Evolutionary conservation across 2,797 vertebrate species (phyloP).

Genomic region (Lepidocolaptes lacrymiger): DNA sequence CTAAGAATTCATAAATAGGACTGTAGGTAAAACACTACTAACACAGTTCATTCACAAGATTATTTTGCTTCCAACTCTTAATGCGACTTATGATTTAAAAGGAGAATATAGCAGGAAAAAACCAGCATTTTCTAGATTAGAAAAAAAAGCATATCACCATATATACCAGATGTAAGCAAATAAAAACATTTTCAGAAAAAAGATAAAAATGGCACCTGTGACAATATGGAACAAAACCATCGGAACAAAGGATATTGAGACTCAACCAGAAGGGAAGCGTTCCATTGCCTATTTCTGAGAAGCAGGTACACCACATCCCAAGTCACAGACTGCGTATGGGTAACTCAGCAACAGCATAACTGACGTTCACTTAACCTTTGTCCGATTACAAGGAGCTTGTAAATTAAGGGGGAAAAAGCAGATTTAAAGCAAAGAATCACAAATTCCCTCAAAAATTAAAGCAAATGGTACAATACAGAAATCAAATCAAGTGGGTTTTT

Average conservation of each 20-base stretch:
- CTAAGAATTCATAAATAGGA: neutral
- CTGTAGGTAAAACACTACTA: neutral
- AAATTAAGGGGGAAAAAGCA: neutral
- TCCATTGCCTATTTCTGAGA: neutral
- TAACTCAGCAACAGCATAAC: neutral
- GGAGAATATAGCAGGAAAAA: neutral
- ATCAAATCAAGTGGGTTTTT: neutral
- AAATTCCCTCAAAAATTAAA: neutral
- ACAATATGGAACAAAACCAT: neutral
- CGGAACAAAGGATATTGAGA: neutral
- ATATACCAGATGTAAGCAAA: neutral
- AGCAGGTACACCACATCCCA: neutral
- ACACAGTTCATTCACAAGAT: neutral
- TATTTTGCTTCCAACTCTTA: neutral
- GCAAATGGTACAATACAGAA: neutral
- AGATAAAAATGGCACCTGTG: neutral
- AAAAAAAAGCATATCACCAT: neutral
- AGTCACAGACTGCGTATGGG: neutral
- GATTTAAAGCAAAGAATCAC: neutral
- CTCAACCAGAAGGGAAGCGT: neutral
- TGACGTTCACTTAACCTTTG: neutral
- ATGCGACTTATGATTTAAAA: neutral
- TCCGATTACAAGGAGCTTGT: neutral
- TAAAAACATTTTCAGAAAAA: neutral
- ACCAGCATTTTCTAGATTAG: neutral